Evolutionary conservation across 2,797 vertebrate genomes (phyloP).

Genomic region (Thunnus albacares): DNA sequence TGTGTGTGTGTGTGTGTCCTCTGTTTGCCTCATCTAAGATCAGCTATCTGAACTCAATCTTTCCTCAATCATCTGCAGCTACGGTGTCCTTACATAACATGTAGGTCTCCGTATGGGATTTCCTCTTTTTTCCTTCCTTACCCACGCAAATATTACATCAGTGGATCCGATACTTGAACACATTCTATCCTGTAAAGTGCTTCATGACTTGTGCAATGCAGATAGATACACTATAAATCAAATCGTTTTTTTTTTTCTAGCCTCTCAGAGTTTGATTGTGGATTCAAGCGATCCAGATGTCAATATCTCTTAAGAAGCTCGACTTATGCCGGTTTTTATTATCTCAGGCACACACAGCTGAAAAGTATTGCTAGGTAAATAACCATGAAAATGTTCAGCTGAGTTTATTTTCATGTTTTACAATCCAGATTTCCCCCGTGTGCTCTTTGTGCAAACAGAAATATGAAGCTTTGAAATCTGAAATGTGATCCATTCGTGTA

Average conservation of each 20-base stretch:
- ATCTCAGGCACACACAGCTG: background rate
- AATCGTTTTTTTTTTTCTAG: background rate
- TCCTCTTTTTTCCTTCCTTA: conserved; percentile 27
- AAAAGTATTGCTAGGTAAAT: conserved; percentile 18
- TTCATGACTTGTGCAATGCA: background rate
- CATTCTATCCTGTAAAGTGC: background rate
- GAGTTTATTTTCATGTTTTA: conserved; percentile 42
- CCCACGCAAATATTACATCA: conserved; percentile 11
- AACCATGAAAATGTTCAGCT: conserved; percentile 16
- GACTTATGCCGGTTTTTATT: background rate
- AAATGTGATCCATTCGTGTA: conserved; percentile 33
- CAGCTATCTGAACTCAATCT: conserved; percentile 62
- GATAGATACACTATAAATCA: background rate
- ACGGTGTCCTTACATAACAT: conserved; percentile 20
- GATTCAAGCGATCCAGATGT: background rate
- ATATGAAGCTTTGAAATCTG: conserved; percentile 42
- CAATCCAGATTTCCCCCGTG: conserved; percentile 7
- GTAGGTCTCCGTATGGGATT: conserved; percentile 44
- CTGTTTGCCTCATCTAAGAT: conserved; percentile 55
- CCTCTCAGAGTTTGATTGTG: background rate
- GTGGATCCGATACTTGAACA: background rate
- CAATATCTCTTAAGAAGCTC: background rate
- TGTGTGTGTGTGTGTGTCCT: background rate
- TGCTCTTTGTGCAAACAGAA: conserved; percentile 27
- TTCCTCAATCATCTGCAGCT: conserved; percentile 51